Base-by-base conservation (phyloP, 2,113 vertebrate genomes). In the Sula dactylatra region DNA sequence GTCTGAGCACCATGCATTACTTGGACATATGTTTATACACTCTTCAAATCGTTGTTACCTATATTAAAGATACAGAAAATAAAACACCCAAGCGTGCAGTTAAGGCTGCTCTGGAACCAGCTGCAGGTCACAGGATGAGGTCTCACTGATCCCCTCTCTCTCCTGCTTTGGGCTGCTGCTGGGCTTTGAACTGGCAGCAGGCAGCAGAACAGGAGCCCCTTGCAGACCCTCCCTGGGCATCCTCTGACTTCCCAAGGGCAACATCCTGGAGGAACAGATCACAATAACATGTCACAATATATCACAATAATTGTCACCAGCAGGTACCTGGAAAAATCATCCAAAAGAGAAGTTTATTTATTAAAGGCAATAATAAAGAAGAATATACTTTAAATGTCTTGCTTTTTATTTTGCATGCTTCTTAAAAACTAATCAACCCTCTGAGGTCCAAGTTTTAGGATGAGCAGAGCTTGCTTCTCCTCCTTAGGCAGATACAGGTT, bases 401-500 rank as follows among this genome's bases (percentile, higher is more conserved):
- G 4, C 0, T 59, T 79, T 87, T 80, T 44, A 7, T 52, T 36
- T 49, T 56, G 19, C 4, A 5, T 65, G 16, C 4, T 36, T 69
- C 49, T 54, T 76, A 54, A 64, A 66, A 82, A 50, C 1, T 26
- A 42, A 38, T n/a, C 40, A 73, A 1, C 4, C 11, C 7, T 50
- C 25, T 2, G 12, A 58, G n/a, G 13, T 42, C 50, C n/a, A 88
- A 50, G 7, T 62, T 62, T 55, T 50, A 65, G 17, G 25, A 70
- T 36, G 24, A 74, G 26, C 16, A 61, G 32, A 20, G 17, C 18
- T 85, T 66, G 1, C 70, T 82, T 59, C 40, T 74, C 3, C 65
- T 90, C 10, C 40, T 59, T 56, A 29, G 21, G 9, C 0, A 0
- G 16, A 31, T 26, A 67, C 5, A 11, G 20, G 54, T 56, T 55